Evolutionary conservation across 2,113 vertebrate genomes (phyloP), one percentile per base, ranked within the genome.

Genomic region (Eleginops maclovinus): DNA sequence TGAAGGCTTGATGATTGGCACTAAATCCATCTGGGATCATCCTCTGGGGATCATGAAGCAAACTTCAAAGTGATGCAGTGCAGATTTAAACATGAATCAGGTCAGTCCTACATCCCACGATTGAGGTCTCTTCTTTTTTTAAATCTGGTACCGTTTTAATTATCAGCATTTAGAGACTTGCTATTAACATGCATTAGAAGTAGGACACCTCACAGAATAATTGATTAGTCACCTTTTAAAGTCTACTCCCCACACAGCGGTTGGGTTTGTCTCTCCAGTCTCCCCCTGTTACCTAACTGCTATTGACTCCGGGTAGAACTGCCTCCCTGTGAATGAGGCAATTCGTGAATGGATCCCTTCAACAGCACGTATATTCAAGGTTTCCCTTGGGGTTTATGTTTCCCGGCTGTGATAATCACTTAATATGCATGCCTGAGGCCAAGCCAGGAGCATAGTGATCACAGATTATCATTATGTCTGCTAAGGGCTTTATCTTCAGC

Each of bases 351-450:
- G 76, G 65, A 82, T 51, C 41, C 58, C 53, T 78, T 79, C 46
- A 80, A 77, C 31, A 64, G 65, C 36, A 82, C 65, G 16, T 74
- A 62, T 74, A 84, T 50, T 79, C 77, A 72, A 79, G 14, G 70
- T 67, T 70, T 47, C 49, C 86, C 66, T 75, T 50, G 1, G 86
- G 43, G 83, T 74, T 60, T 49, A 22, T 36, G 76, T 80, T 84
- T 86, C 81, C 60, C 66, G 79, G 61, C 84, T 63, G 47, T 71
- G 73, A 79, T 86, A 58, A 78, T 85, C 63, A 81, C 66, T 85
- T 88, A 84, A 71, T 81, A 87, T 81, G 61, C 61, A 59, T 36
- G 78, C 84, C 73, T 76, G 26, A 65, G 76, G 79, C 72, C 71
- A 41, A 31, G 50, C 79, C 72, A 46, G 41, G 53, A 76, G 85